Evolutionary conservation across 2,113 vertebrate genomes (phyloP), one percentile per base, ranked within the genome.

Genomic region (Capreolus pygargus): DNA sequence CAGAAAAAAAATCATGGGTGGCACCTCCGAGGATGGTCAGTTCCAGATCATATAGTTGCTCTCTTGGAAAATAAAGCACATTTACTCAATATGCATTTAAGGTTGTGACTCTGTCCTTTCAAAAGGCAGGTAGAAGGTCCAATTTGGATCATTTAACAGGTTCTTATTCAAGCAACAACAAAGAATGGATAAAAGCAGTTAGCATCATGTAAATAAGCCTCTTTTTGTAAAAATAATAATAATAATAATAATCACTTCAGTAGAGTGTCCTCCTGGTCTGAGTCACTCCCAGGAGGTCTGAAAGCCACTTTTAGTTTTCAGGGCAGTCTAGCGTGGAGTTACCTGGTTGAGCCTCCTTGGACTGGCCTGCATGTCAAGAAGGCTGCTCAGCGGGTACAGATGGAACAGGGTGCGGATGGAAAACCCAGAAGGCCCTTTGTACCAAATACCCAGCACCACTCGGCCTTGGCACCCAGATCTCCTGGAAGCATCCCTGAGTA

Each of bases 251-350:
- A 58, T 84, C 27, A 61, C 57, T 61, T 91, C 78, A 50, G 86
- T 94, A 98, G 95, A 97, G 6, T 96, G 92, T 98, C 86, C 95
- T 97, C 54, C 88, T 76, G 86, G 89, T 84, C 92, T 89, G 97
- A 98, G 95, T 96, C 95, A 96, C 39, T 64, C 23, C 57, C 21
- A 11, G 55, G 55, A 79, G 1, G 16, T 64, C 74, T 33, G 15
- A 70, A 83, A 82, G 36, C 6, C 33, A 57, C 58, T 47, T 64
- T 28, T 11, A n/a, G 39, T 28, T 45, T 60, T 39, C 21, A 43
- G 47, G 79, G 6, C 64, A 67, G 19, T 55, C 50, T 28, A 19
- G 15, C 6, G 6, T 43, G 47, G 25, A 78, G 14, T 25, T 33
- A 58, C 23, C 39, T 4, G 0, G 27, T 23, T 27, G 76, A 83